Evolutionary conservation across 2,888 invertebrate species (phyloP).

Genomic region (Apodemia zela): DNA sequence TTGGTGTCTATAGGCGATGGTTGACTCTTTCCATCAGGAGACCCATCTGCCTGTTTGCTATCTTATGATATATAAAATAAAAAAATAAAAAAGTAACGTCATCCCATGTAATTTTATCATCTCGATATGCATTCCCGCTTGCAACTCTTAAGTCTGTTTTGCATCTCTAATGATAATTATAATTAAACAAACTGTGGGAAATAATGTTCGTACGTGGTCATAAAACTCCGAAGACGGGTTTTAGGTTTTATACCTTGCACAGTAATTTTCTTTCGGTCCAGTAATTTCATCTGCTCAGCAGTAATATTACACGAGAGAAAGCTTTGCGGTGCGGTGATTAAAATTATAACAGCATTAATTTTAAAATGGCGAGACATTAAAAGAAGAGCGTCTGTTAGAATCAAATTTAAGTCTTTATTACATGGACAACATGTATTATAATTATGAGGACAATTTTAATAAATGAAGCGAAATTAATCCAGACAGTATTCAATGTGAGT

Average conservation of each 20-base stretch:
- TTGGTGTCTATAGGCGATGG: no score
- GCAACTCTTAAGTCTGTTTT: neutral
- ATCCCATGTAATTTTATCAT: no score
- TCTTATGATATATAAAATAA: no score
- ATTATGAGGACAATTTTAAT: neutral
- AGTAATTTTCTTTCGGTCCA: constrained; percentile 21
- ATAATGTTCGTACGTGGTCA: constrained; percentile 1
- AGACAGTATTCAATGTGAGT: neutral
- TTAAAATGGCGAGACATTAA: constrained; percentile 4
- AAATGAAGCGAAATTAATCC: neutral
- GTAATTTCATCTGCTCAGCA: constrained; percentile 17
- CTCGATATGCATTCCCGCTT: neutral
- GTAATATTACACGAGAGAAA: constrained; percentile 20
- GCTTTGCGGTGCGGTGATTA: constrained; percentile 15
- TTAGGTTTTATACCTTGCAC: constrained; percentile 18
- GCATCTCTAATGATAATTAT: neutral
- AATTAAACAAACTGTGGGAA: neutral
- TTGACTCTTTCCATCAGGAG: no score
- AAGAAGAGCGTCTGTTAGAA: neutral
- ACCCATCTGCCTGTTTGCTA: no score
- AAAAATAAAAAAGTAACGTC: no score
- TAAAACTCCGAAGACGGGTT: constrained; percentile 16
- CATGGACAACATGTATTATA: neutral
- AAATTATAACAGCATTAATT: constrained; percentile 16
- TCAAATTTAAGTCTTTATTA: neutral